Conservation (phyloP, 1,140 invertebrate species). For the Zaprionus vittiger region DNA sequence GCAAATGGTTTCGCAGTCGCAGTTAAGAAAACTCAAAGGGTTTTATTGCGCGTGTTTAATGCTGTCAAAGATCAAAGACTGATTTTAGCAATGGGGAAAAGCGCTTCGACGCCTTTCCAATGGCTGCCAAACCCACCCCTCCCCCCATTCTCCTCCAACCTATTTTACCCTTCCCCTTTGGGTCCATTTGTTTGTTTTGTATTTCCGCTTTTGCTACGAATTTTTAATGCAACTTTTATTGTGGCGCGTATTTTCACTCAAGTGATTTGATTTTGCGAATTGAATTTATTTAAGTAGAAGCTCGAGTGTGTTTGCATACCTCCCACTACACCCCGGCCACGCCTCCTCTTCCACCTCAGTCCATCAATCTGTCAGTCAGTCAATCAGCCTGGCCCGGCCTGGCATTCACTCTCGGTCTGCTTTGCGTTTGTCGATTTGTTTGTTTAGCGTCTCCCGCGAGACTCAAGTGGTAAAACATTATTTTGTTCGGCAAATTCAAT, state of each 20-base stretch:
- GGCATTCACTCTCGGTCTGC: constrained; percentile 43
- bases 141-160: background rate
- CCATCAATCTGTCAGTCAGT: constrained; percentile 45
- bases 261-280: constrained; percentile 82
- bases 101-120: constrained; percentile 46
- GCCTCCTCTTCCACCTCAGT: constrained; percentile 15
- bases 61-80: constrained; percentile 70
- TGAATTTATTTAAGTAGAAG: constrained; percentile 62
- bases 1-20: constrained; percentile 64
- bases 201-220: constrained; percentile 29
- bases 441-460: constrained; percentile 80
- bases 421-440: constrained; percentile 59
- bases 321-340: constrained; percentile 17
- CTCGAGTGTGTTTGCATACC: constrained; percentile 75
- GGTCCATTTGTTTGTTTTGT: constrained; percentile 48
- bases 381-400: constrained; percentile 20
- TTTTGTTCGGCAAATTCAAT: constrained; percentile 81
- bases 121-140: background rate
- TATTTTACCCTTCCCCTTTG: background rate
- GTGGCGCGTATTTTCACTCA: constrained; percentile 73
- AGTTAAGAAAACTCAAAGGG: constrained; percentile 59
- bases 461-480: constrained; percentile 81
- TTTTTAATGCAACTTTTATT: constrained; percentile 58
- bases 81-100: constrained; percentile 56
- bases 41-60: constrained; percentile 79